Evolutionary conservation across 1,140 invertebrate species (phyloP).

Genomic region (Thrips palmi): DNA sequence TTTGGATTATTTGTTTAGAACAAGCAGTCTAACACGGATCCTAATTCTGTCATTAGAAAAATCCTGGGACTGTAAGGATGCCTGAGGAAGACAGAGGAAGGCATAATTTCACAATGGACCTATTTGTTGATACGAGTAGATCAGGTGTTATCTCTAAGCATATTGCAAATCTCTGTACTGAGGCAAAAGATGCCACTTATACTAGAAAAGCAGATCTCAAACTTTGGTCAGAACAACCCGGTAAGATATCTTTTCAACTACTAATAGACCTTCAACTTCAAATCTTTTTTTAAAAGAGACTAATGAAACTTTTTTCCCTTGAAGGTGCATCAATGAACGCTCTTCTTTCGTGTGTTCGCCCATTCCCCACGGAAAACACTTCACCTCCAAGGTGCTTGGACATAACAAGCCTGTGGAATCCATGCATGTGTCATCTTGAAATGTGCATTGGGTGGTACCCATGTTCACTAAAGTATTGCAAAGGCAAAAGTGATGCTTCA

Average conservation of each 20-base stretch:
- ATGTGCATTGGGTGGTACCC: slow-evolving; percentile 79
- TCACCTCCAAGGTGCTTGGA: slow-evolving; percentile 34
- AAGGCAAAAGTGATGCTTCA: slow-evolving; percentile 33
- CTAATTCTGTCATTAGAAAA: slow-evolving; percentile 38
- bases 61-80: slow-evolving; percentile 57
- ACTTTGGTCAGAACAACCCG: slow-evolving; percentile 51
- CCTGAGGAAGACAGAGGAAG: slow-evolving; percentile 77
- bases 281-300: too few species aligned
- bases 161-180: slow-evolving; percentile 48
- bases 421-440: slow-evolving; percentile 63
- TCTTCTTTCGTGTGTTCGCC: slow-evolving; percentile 32
- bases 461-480: slow-evolving; percentile 86
- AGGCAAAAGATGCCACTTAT: slow-evolving; percentile 59
- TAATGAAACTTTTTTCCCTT: slow-evolving; percentile 16
- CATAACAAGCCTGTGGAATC: slow-evolving; percentile 39
- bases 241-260: slow-evolving; percentile 34
- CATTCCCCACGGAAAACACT: slow-evolving; percentile 30
- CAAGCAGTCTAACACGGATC: background rate
- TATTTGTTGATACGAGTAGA: slow-evolving; percentile 46
- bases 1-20: background rate
- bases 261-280: too few species aligned
- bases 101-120: slow-evolving; percentile 62
- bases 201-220: slow-evolving; percentile 58
- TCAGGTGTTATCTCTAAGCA: slow-evolving; percentile 54
- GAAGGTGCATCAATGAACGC: slow-evolving; percentile 40